Conservation (phyloP, 2,113 vertebrate genomes). For the Myotis davidii region DNA sequence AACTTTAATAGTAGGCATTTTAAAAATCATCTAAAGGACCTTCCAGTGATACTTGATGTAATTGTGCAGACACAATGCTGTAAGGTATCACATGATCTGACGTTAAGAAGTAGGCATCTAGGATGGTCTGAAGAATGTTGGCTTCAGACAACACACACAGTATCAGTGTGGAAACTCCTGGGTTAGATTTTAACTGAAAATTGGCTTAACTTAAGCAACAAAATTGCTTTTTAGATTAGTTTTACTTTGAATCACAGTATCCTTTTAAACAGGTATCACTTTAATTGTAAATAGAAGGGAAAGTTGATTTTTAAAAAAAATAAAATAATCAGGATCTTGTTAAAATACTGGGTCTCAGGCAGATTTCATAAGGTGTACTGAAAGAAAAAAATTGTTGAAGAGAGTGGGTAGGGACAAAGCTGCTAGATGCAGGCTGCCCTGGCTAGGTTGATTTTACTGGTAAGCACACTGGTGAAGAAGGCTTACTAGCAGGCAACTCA, state of each 20-base stretch:
- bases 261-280: neutral
- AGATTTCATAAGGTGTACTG: neutral
- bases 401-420: neutral
- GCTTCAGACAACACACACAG: neutral
- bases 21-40: neutral
- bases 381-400: neutral
- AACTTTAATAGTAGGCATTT: neutral
- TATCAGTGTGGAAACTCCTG: neutral
- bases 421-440: neutral
- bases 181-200: neutral
- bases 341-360: constrained; percentile 6
- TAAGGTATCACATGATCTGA: neutral
- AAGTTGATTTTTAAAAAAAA: neutral
- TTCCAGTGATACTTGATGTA: neutral
- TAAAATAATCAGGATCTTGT: neutral
- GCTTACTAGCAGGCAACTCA: neutral
- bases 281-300: neutral
- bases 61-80: neutral
- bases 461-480: neutral
- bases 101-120: neutral
- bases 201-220: neutral
- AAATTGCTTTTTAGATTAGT: neutral
- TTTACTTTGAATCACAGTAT: neutral
- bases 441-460: neutral
- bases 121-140: neutral